Conservation (phyloP, 2,797 vertebrate species). For the Sternotherus odoratus region DNA sequence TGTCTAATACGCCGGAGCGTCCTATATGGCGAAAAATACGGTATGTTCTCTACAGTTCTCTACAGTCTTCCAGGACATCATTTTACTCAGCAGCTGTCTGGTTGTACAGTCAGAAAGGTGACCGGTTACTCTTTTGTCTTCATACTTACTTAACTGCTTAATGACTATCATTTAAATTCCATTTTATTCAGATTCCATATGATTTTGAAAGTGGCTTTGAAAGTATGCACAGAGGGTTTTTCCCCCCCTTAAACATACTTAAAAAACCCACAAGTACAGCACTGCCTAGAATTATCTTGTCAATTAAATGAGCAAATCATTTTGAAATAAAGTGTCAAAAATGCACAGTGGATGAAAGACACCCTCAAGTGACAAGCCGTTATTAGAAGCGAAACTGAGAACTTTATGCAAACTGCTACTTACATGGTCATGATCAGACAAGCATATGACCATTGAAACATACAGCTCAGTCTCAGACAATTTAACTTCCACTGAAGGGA, state of each 20-base stretch:
- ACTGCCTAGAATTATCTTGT: constrained; percentile 63
- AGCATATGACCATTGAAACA: constrained; percentile 51
- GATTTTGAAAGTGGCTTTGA: constrained; percentile 53
- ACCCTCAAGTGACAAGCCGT: constrained; percentile 42
- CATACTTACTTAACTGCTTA: constrained; percentile 35
- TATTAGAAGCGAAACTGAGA: constrained; percentile 11
- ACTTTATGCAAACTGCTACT: constrained; percentile 49
- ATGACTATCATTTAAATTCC: constrained; percentile 59
- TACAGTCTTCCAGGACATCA: neutral
- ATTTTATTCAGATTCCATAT: constrained; percentile 22
- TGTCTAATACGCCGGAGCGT: too few species aligned
- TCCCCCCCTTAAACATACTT: neutral
- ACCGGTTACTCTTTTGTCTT: neutral
- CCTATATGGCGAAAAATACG: too few species aligned
- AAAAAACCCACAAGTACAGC: constrained; percentile 22
- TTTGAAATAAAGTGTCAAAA: constrained; percentile 56
- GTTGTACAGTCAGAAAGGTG: constrained; percentile 14
- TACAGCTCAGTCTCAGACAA: constrained; percentile 54
- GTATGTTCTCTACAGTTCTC: accelerated
- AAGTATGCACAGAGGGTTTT: constrained; percentile 39
- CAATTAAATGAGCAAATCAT: constrained; percentile 50
- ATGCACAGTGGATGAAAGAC: neutral
- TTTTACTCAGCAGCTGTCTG: constrained; percentile 23
- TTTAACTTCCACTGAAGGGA: constrained; percentile 54
- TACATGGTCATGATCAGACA: constrained; percentile 41